Evolutionary conservation across 2,797 vertebrate genomes (phyloP).

Genomic region (Arctocebus calabarensis): DNA sequence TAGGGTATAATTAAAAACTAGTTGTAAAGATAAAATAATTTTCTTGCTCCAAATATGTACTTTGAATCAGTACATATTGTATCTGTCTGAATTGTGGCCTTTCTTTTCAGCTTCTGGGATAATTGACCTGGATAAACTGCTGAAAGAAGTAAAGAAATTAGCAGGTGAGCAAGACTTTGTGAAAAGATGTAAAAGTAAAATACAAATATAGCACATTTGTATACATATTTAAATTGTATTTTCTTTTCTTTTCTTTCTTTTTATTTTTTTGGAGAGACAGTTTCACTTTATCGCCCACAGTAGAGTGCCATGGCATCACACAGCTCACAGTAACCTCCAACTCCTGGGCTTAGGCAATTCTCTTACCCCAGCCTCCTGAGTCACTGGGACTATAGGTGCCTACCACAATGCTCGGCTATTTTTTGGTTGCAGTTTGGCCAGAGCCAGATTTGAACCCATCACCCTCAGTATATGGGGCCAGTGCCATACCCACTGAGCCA

Average conservation of each 20-base stretch:
- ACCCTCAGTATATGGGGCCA: too few relatives aligned
- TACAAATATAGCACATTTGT: neutral
- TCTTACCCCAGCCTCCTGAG: too few relatives aligned
- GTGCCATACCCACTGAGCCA: too few relatives aligned
- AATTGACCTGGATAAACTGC: neutral
- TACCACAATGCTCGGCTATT: too few relatives aligned
- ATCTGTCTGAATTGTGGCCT: conserved; percentile 8
- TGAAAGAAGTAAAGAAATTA: conserved; percentile 57
- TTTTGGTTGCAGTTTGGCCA: too few relatives aligned
- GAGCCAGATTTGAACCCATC: too few relatives aligned
- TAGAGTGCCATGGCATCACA: too few relatives aligned
- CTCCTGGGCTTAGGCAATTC: too few relatives aligned
- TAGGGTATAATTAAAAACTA: conserved; percentile 2
- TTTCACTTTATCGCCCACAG: too few relatives aligned
- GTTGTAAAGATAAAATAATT: neutral
- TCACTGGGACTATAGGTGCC: too few relatives aligned
- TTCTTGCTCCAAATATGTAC: neutral
- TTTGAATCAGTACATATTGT: neutral
- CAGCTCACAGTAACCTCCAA: too few relatives aligned
- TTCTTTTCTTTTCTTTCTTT: neutral
- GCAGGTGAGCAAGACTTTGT: conserved; percentile 56
- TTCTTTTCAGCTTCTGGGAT: conserved; percentile 58
- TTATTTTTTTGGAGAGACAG: too few relatives aligned
- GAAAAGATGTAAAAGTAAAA: neutral
- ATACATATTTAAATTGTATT: conserved; percentile 6